phyloP scores from a whole-genome alignment of 1,140 invertebrate species.

The Panonychus citri region DNA sequence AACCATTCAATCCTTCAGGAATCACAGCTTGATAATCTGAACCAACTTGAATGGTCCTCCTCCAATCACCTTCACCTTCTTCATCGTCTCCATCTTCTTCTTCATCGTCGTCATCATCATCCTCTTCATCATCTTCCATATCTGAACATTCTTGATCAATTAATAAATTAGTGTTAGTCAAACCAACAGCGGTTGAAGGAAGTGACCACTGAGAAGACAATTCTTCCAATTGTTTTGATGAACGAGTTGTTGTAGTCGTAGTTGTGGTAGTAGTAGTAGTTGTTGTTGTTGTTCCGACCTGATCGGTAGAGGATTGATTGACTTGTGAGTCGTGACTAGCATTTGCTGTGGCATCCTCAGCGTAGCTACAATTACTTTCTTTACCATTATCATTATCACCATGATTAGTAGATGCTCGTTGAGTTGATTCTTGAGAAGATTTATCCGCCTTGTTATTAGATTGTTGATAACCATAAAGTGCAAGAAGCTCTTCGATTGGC shows the following conservation, averaged over 20 bases:
- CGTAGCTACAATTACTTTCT: neutral
- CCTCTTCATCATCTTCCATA: conserved; percentile 8
- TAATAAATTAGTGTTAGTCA: neutral
- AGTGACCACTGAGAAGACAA: neutral
- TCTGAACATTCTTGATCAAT: neutral
- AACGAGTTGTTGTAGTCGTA: neutral
- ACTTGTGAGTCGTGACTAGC: conserved; percentile 3
- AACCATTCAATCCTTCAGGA: conserved; percentile 65
- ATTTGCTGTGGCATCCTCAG: neutral
- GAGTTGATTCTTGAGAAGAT: neutral
- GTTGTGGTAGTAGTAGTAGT: neutral
- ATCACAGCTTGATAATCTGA: conserved; percentile 78
- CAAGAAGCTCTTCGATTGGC: conserved; percentile 73
- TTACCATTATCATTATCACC: neutral
- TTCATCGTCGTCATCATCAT: conserved; percentile 4
- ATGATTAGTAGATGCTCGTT: neutral
- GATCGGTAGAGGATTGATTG: neutral
- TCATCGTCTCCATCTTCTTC: conserved; percentile 9
- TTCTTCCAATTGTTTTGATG: neutral
- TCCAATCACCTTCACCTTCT: conserved; percentile 1
- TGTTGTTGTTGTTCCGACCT: neutral
- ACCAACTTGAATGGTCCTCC: conserved; percentile 75
- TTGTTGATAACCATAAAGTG: conserved; percentile 48
- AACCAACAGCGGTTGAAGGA: neutral
- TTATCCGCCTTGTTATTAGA: neutral